Percentiles rank a stretch among this genome's conserved stretches.
Conservation (phyloP, 1,140 invertebrate species). For the Lepidurus packardi region DNA sequence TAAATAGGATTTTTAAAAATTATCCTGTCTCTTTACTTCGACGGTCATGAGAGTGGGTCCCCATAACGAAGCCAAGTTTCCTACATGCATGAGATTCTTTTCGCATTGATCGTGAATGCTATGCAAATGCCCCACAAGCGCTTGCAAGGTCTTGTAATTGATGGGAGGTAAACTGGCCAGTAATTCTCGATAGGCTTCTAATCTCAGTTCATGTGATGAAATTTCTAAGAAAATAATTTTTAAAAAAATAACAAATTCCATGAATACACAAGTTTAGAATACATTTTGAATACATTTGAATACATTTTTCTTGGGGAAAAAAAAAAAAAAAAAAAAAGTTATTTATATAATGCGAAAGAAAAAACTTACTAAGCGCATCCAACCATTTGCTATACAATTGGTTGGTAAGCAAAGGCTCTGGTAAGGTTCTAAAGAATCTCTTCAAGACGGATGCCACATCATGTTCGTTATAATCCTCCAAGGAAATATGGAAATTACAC, state of each 20-base stretch:
- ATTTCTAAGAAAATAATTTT: no score
- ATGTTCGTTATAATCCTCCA: constrained; percentile 68
- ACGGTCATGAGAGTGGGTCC: constrained; percentile 72
- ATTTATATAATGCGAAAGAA: neutral
- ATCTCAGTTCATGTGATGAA: constrained; percentile 38
- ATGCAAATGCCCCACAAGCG: constrained; percentile 70
- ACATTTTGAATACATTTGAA: no score
- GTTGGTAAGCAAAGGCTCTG: constrained; percentile 61
- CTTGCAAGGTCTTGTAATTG: constrained; percentile 63
- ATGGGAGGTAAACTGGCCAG: constrained; percentile 60
- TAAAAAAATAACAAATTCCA: no score
- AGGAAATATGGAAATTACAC: constrained; percentile 70
- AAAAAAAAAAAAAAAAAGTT: no score
- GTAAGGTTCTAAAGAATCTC: constrained; percentile 71
- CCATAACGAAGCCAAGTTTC: constrained; percentile 77
- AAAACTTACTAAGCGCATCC: constrained; percentile 44
- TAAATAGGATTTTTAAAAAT: no score
- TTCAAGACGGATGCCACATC: constrained; percentile 80
- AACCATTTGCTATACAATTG: constrained; percentile 52
- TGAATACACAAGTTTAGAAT: no score
- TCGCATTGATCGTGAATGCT: constrained; percentile 66
- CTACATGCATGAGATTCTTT: constrained; percentile 69
- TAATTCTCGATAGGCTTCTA: constrained; percentile 51
- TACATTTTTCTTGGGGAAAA: no score
- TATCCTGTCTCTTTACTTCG: constrained; percentile 44